These are phyloP conservation scores for Agrypnus murinus DNA, from an alignment of 2,888 invertebrate species.

Conservation along the genomic window DNA sequence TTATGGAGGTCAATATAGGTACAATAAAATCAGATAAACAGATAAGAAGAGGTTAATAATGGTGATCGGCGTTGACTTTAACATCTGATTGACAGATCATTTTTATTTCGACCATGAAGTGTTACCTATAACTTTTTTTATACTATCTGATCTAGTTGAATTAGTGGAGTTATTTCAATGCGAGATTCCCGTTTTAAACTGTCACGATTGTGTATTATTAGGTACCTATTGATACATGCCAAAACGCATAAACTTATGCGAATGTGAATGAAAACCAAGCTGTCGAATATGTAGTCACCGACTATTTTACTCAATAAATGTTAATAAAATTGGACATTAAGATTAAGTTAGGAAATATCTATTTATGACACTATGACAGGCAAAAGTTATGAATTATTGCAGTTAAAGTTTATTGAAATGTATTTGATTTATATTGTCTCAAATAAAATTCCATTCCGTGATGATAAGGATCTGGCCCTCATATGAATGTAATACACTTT, in stretches of 20 bases:
- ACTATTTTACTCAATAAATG: not conserved
- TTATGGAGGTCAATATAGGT: not conserved
- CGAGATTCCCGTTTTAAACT: constrained; percentile 18
- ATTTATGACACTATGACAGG: constrained; percentile 15
- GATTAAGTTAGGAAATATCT: constrained; percentile 11
- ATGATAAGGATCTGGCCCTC: no score
- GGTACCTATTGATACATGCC: constrained; percentile 7
- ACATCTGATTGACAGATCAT: constrained; percentile 43
- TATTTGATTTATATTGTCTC: not conserved
- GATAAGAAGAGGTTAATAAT: constrained; percentile 23
- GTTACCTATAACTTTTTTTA: constrained; percentile 14
- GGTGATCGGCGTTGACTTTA: constrained; percentile 26
- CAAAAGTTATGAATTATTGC: constrained; percentile 11
- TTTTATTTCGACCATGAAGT: constrained; percentile 46
- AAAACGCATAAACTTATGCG: constrained; percentile 14
- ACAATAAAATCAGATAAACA: constrained; percentile 2
- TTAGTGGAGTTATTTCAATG: constrained; percentile 19
- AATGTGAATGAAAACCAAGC: constrained; percentile 1
- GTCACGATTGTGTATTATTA: constrained; percentile 11
- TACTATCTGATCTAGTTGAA: constrained; percentile 25
- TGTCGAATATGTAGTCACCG: constrained; percentile 2
- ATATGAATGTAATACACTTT: no score
- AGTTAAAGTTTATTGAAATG: constrained; percentile 5
- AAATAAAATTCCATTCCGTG: not conserved
- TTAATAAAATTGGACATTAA: constrained; percentile 15